Evolutionary conservation across 2,113 vertebrate species (phyloP).

Genomic region (Salvelinus fontinalis): DNA sequence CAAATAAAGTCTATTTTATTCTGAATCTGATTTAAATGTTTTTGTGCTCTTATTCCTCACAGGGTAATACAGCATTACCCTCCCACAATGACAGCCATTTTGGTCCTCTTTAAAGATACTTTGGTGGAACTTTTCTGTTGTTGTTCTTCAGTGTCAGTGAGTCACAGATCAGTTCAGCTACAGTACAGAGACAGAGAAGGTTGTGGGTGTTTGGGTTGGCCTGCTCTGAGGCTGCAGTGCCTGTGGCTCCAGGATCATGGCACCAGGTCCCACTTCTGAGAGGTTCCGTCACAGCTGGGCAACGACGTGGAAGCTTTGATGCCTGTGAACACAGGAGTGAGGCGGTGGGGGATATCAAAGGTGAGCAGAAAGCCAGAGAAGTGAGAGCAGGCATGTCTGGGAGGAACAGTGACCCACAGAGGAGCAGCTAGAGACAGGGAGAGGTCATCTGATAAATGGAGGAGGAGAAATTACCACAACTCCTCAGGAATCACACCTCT

Average conservation of each 20-base stretch:
- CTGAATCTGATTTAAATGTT: neutral
- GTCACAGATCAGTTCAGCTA: too few species aligned
- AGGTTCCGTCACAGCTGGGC: constrained; percentile 17
- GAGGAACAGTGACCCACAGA: neutral
- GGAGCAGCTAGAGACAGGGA: neutral
- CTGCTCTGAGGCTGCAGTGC: neutral
- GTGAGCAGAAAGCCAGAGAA: constrained; percentile 18
- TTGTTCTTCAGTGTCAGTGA: neutral
- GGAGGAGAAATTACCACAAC: constrained; percentile 13
- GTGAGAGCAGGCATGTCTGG: neutral
- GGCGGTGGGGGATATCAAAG: constrained; percentile 14
- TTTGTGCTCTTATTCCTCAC: too few species aligned
- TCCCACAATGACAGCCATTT: neutral
- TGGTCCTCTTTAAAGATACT: constrained; percentile 8
- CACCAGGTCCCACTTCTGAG: neutral
- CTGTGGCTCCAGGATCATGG: neutral
- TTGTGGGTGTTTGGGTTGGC: constrained; percentile 1
- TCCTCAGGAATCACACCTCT: constrained; percentile 5
- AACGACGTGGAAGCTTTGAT: constrained; percentile 19
- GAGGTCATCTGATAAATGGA: neutral
- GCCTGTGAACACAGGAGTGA: constrained; percentile 13
- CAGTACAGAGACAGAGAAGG: neutral
- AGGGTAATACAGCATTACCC: neutral
- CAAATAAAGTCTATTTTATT: constrained; percentile 36
- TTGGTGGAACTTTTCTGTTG: neutral